Evolutionary conservation across 2,113 vertebrate genomes (phyloP), one percentile per base, ranked within the genome.

Genomic region (Aptenodytes patagonicus): DNA sequence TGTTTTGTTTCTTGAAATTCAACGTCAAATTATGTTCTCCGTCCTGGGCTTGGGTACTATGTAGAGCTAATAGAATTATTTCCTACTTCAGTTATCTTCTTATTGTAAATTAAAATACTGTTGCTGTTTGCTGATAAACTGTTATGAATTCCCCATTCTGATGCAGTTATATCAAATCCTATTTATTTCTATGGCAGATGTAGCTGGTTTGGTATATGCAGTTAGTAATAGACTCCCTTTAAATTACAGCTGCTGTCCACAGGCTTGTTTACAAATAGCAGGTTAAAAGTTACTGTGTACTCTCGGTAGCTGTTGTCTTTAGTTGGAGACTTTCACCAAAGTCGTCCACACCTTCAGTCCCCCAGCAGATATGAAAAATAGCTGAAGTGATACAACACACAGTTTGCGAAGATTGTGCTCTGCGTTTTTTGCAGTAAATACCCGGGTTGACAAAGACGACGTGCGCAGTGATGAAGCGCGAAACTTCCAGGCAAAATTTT

Each of bases 1-100:
- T 87, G 62, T 69, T 93, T 93, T 55, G 24, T 75, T 83, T 89
- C 57, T 76, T 87, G 94, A 95, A 97, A 91, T 84, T 69, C n/a
- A 57, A 5, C 82, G 36, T 68, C 51, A 88, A 86, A 42, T 94
- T 11, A 64, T 71, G 54, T 90, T 68, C 75, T 91, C 86, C 76
- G 57, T 78, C 77, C 68, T 94, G 57, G 34, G 4, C 54, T 58
- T 87, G 62, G 54, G n/a, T 49, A 69, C 46, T 61, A 28, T n/a
- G 60, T 5, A 42, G 47, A 76, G 31, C 71, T 80, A 47, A 47
- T 95, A 76, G 24, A 72, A 86, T 82, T 87, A 47, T 82, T 93
- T 93, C 38, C 64, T 58, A 12, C 21, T 89, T 80, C 62, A n/a
- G 42, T 89, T 61, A 69, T 57, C 84, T 89, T 91, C 49, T 21